These are phyloP conservation scores for Agrotis ipsilon DNA, from an alignment of 2,888 invertebrate genomes.

Conservation along the genomic window DNA sequence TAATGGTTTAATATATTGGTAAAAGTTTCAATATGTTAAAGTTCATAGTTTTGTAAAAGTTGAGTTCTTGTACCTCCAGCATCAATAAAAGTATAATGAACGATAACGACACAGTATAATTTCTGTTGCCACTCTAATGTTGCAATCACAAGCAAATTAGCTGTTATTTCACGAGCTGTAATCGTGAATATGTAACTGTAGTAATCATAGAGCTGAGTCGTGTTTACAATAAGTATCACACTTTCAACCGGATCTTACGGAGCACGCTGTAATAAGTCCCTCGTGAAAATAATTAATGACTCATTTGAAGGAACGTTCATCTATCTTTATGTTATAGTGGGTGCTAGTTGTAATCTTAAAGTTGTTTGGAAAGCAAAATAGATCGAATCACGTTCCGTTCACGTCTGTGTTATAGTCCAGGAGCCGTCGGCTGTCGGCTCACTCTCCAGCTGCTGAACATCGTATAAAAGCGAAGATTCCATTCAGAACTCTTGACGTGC, in stretches of 20 bases:
- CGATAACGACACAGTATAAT: constrained; percentile 15
- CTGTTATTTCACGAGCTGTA: constrained; percentile 40
- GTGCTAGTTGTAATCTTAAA: constrained; percentile 15
- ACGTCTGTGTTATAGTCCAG: constrained; percentile 17
- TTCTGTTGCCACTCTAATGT: constrained; percentile 7
- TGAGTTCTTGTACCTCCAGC: not conserved
- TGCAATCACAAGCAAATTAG: constrained; percentile 40
- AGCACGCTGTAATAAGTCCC: constrained; percentile 26
- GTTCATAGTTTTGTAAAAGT: not conserved
- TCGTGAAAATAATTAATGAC: constrained; percentile 43
- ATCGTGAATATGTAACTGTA: constrained; percentile 35
- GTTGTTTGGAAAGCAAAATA: constrained; percentile 43
- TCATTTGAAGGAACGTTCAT: constrained; percentile 27
- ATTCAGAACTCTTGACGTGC: constrained; percentile 18
- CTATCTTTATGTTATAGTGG: constrained; percentile 28
- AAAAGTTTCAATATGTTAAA: not conserved
- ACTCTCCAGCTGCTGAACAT: constrained; percentile 9
- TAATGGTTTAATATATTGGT: not conserved
- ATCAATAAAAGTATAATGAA: constrained; percentile 21
- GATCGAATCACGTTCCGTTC: constrained; percentile 40
- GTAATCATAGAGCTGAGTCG: constrained; percentile 37
- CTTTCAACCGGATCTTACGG: constrained; percentile 55
- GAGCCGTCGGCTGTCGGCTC: not conserved
- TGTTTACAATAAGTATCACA: constrained; percentile 45
- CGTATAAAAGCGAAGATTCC: constrained; percentile 1